Percentiles rank a stretch among this genome's conserved stretches.
These are phyloP conservation scores for Drosophila seguyi DNA, from an alignment of 1,140 invertebrate genomes.

Conservation along the genomic window DNA sequence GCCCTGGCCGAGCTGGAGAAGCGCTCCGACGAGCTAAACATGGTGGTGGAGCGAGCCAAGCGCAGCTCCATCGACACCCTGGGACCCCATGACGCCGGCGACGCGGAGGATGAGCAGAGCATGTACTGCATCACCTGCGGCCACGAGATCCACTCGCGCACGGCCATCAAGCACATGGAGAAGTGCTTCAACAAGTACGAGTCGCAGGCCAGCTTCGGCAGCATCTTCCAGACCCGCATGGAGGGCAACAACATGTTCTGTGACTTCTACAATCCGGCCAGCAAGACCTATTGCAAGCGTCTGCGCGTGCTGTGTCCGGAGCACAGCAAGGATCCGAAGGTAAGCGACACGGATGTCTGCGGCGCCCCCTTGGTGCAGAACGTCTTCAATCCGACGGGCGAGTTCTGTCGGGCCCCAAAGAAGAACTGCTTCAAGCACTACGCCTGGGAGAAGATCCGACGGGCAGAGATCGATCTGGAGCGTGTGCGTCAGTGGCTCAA, in stretches of 20 bases:
- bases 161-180: conserved; percentile 97
- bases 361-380: conserved; percentile 95
- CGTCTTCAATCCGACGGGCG: conserved; percentile 92
- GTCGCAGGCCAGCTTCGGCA: conserved; percentile 98
- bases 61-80: conserved; percentile 88
- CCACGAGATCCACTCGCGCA: conserved; percentile 94
- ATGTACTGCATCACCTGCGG: conserved; percentile 99
- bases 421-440: conserved; percentile 97
- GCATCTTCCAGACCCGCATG: conserved; percentile 96
- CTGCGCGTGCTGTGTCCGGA: conserved; percentile 98
- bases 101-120: conserved; percentile 91
- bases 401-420: conserved; percentile 90
- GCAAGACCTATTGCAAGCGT: conserved; percentile 97
- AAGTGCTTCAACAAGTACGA: conserved; percentile 99
- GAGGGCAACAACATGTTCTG: conserved; percentile 98
- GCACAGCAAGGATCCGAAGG: conserved; percentile 98
- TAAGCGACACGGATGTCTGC: conserved; percentile 93
- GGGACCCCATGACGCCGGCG: conserved; percentile 86
- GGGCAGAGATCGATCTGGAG: conserved; percentile 94
- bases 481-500: conserved; percentile 94
- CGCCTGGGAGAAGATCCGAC: conserved; percentile 97
- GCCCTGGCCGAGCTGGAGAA: conserved; percentile 92
- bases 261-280: conserved; percentile 96
- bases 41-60: conserved; percentile 92
- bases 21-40: conserved; percentile 92